Base-by-base conservation (phyloP, 2,113 vertebrate genomes). In the Stegastes partitus region DNA sequence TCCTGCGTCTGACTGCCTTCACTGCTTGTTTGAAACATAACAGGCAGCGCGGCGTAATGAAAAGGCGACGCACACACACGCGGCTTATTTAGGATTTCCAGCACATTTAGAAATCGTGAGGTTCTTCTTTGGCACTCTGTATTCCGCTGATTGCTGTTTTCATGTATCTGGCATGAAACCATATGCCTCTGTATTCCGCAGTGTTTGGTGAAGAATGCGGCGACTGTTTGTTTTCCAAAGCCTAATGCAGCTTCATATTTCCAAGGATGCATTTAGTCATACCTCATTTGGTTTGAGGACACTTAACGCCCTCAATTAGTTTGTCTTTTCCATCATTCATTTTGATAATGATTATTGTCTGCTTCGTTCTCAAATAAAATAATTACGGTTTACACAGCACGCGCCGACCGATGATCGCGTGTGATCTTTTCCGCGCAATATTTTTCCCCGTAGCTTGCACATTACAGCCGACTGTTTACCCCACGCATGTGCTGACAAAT, bases 211-310 rank as follows among this genome's bases (percentile, higher is more conserved):
- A 68, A 71, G 58, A 81, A 74, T 58, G 61, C 68, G 51, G 53
- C 56, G 63, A 69, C 39, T 75, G 62, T 89, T 79, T 87, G 51
- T 74, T 67, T 86, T 73, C 58, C 51, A 63, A 62, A 76, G 61
- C 54, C 61, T 83, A 87, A 87, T 72, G 45, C 61, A 37, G 78
- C 74, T 73, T 86, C 68, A 75, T 82, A 81, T 91, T 90, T 89
- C 77, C 74, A 81, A 83, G 85, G 89, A 91, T 81, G 81, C 77
- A 67, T 92, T 92, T 92, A 92, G 90, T 92, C 89, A 87, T 85
- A 87, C 77, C 85, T 91, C 85, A 93, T 93, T 93, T 92, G 86
- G 66, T 87, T 75, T 85, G 68, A 90, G 87, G 79, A 92, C 80
- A 89, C 89, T 89, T 70, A 86, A 79, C 86, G 80, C 14, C 80